A percentile compares a stretch with the other conserved stretches of the same genome.
These are phyloP conservation scores for Holocentrus rufus DNA, from an alignment of 2,797 vertebrate genomes.

Conservation along the genomic window DNA sequence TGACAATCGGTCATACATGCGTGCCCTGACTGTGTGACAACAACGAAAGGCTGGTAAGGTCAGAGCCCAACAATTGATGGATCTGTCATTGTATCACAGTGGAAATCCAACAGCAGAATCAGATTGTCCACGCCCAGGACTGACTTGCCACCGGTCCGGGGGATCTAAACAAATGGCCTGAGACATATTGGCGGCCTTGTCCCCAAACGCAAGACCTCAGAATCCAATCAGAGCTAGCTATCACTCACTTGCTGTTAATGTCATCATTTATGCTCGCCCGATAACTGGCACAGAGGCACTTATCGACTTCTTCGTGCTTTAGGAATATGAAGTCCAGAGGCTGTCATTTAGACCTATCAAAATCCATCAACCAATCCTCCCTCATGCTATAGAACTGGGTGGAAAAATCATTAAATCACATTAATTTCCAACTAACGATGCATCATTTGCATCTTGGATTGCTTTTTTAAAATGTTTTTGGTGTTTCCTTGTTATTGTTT, in stretches of 20 bases:
- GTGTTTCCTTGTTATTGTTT: conserved; percentile 8
- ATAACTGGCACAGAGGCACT: conserved; percentile 59
- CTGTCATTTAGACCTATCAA: conserved; percentile 55
- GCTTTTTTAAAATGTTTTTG: conserved; percentile 7
- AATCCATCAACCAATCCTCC: conserved; percentile 43
- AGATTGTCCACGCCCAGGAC: conserved; percentile 52
- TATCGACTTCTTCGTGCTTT: conserved; percentile 64
- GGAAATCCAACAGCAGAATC: conserved; percentile 67
- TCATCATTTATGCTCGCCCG: conserved; percentile 65
- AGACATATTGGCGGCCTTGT: conserved; percentile 68
- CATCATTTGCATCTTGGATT: neutral
- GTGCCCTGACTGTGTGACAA: conserved; percentile 65
- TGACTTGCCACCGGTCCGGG: conserved; percentile 56
- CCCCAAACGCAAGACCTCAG: conserved; percentile 58
- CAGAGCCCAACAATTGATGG: conserved; percentile 79
- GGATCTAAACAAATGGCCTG: conserved; percentile 51
- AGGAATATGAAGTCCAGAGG: conserved; percentile 58
- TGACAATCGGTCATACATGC: conserved; percentile 67
- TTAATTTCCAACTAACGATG: neutral
- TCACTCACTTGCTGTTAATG: conserved; percentile 74
- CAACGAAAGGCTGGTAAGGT: conserved; percentile 78
- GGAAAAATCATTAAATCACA: conserved; percentile 26
- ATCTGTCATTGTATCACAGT: conserved; percentile 75
- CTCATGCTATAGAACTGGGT: conserved; percentile 25
- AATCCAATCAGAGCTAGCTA: conserved; percentile 67